These are phyloP conservation scores for Ptilonorhynchus violaceus DNA, from an alignment of 2,113 vertebrate genomes.

Conservation along the genomic window DNA sequence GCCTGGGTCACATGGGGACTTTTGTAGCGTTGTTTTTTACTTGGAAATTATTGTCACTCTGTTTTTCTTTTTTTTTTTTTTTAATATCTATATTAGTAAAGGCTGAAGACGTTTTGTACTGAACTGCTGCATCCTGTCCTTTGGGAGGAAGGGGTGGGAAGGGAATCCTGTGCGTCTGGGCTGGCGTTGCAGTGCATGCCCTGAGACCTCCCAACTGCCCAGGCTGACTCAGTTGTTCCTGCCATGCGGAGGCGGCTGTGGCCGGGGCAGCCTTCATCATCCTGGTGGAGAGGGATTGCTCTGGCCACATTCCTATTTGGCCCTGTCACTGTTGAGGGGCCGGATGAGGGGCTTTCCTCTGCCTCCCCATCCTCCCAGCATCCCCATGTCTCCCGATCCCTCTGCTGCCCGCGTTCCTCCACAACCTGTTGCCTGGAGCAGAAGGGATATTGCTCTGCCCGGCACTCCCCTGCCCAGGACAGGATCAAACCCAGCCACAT, in stretches of 20 bases:
- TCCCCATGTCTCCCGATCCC: background rate
- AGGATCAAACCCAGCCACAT: background rate
- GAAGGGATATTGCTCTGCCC: background rate
- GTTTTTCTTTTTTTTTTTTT: background rate
- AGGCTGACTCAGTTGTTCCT: slow-evolving; percentile 2
- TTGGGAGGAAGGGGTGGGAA: slow-evolving; percentile 24
- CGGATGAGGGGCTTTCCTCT: background rate
- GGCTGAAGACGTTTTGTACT: slow-evolving; percentile 58
- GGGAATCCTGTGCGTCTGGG: slow-evolving; percentile 10
- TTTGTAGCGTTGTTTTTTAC: slow-evolving; percentile 46
- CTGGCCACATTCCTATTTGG: rapidly evolving
- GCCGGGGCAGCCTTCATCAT: background rate
- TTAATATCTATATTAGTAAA: slow-evolving; percentile 62
- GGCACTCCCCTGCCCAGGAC: rapidly evolving
- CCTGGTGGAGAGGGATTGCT: background rate
- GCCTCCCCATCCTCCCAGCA: background rate
- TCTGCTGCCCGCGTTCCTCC: rapidly evolving
- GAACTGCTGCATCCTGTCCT: slow-evolving; percentile 3
- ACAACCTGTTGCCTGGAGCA: background rate
- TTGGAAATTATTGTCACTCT: background rate
- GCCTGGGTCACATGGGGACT: background rate
- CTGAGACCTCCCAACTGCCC: background rate
- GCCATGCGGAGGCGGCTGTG: background rate
- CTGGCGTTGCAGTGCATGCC: background rate
- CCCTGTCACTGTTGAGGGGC: background rate